Conservation (phyloP, 1,140 invertebrate species). For the Stenopsyche tienmushanensis region DNA sequence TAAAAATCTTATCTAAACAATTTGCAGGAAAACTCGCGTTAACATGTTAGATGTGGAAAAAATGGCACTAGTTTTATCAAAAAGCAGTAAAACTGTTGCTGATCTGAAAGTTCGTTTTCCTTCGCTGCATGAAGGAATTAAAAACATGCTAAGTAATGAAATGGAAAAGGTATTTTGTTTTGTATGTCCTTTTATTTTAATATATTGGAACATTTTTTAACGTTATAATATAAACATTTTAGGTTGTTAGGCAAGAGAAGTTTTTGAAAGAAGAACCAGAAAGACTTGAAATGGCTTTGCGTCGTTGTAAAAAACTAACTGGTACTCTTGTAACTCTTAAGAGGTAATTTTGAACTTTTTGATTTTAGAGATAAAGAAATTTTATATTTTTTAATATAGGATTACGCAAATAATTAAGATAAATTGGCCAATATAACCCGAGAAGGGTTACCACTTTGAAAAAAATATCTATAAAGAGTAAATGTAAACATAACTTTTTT, state of each 20-base stretch:
- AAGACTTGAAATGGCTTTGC: constrained; percentile 83
- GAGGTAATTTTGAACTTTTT: constrained; percentile 64
- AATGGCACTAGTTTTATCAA: constrained; percentile 84
- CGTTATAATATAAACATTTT: no score
- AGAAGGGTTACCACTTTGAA: no score
- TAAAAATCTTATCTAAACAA: constrained; percentile 30
- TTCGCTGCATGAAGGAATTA: constrained; percentile 84
- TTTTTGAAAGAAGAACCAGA: constrained; percentile 96
- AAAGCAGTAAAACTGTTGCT: constrained; percentile 86
- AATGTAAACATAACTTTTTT: not conserved
- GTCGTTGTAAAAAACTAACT: constrained; percentile 93
- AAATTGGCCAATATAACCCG: not conserved
- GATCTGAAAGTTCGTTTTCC: constrained; percentile 93
- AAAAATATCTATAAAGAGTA: no score
- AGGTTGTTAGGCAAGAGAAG: constrained; percentile 89
- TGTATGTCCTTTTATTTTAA: not conserved
- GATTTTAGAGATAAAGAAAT: constrained; percentile 4
- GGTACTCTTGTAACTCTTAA: constrained; percentile 95
- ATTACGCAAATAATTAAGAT: not conserved
- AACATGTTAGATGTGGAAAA: constrained; percentile 97
- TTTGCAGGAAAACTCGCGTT: constrained; percentile 75
- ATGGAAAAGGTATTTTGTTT: constrained; percentile 74
- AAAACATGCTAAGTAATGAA: constrained; percentile 82
- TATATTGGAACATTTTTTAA: not conserved
- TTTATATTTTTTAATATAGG: not conserved